Base-by-base conservation (phyloP, 1,140 invertebrate genomes). In the Monochamus saltuarius region DNA sequence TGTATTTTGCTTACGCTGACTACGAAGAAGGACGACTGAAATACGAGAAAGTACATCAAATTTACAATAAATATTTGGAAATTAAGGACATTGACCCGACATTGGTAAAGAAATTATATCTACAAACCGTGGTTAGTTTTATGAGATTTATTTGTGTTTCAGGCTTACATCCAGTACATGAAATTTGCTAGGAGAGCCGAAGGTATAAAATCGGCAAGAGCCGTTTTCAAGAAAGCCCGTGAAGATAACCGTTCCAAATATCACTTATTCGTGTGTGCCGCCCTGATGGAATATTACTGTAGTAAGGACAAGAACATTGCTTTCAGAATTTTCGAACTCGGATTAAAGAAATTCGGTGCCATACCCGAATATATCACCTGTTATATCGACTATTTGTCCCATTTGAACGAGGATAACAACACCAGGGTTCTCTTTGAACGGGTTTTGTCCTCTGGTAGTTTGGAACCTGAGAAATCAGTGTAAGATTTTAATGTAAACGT, bases 381-480 rank as follows among this genome's bases (percentile, higher is more conserved):
- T 72, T 99, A 99, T 73, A 93, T 99, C 56, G 95, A 99, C 74
- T 99, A 98, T 76, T 82, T 99, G 64, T 96, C 95, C 8, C 95
- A 99, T 87, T 81, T 99, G 8, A 99, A 99, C 81, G 97, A 99
- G 86, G 97, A 99, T 76, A 99, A 99, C 78, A 99, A 99, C 75
- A 99, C 97, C 0, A 80, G 97, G 62, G 97, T 99, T 37, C 79
- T 99, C 13, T 99, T 99, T 81, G 97, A 99, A 77, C 81, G 97
- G 55, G 94, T 99, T 19, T 80, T 99, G 11, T 95, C 94, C 7
- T 95, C 95, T 0, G 94, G 92, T n/a, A 91, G 89, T 66, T 78
- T 99, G 16, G 88, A 92, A 62, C 87, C 91, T 3, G 92, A 98
- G 76, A 93, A 95, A 80, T 94, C 94, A 36, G 91, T 97, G 83